phyloP scores from a whole-genome alignment of 2,113 vertebrate species.

The Ceratotherium simum region DNA sequence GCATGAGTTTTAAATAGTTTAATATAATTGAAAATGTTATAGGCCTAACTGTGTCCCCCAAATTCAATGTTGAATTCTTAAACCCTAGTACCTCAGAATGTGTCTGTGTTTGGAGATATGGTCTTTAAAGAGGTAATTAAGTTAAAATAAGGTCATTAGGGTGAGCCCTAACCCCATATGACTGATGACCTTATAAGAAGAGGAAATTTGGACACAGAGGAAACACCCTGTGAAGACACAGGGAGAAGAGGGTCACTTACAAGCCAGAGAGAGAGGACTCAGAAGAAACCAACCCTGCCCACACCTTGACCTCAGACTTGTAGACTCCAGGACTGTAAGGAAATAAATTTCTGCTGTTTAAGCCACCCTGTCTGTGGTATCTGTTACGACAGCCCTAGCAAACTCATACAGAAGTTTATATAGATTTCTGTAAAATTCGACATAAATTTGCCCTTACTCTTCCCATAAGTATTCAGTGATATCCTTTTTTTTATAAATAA shows the following conservation, averaged over 20 bases:
- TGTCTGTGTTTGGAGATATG: neutral
- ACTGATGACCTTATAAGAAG: neutral
- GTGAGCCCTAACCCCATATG: neutral
- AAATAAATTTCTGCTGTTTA: neutral
- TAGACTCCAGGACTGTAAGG: neutral
- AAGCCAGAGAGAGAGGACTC: neutral
- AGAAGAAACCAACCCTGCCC: neutral
- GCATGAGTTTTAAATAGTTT: neutral
- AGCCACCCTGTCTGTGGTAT: neutral
- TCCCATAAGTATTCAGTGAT: neutral
- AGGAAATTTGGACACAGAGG: neutral
- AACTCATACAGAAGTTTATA: neutral
- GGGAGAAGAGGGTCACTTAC: accelerated
- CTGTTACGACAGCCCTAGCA: neutral
- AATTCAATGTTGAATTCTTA: neutral
- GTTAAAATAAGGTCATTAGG: neutral
- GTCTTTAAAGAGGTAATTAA: neutral
- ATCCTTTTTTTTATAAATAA: neutral
- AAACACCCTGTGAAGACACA: neutral
- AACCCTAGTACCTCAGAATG: neutral
- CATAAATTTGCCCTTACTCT: neutral
- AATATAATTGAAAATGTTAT: neutral
- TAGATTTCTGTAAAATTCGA: neutral
- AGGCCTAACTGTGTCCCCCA: neutral
- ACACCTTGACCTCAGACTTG: neutral